Evolutionary conservation across 2,888 invertebrate genomes (phyloP).

Genomic region (Furcula furcula): DNA sequence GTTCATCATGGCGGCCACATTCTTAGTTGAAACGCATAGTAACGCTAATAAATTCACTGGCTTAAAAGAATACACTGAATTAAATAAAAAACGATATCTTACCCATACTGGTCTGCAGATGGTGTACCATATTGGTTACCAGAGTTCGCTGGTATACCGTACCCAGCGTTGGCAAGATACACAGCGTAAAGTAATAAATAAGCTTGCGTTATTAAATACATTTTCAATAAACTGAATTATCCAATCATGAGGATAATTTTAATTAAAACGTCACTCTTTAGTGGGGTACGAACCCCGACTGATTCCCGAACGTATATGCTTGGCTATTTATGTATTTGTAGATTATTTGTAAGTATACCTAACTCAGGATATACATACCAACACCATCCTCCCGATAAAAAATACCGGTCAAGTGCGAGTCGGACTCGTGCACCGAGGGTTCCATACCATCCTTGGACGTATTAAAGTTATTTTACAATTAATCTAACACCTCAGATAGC

Average conservation of each 20-base stretch:
- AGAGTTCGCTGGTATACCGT: conserved; percentile 35
- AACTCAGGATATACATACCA: conserved; percentile 48
- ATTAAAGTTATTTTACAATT: no score
- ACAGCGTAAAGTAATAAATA: conserved; percentile 50
- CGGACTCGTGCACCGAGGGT: no score
- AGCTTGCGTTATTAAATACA: conserved; percentile 44
- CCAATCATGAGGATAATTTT: conserved; percentile 40
- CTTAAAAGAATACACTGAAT: no score
- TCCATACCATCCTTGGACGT: no score
- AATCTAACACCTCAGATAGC: no score
- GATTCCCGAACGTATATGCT: conserved; percentile 38
- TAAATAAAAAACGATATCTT: conserved; percentile 27
- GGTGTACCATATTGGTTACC: conserved; percentile 5
- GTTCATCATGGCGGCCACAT: no score
- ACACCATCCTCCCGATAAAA: conserved; percentile 48
- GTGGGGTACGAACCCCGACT: conserved; percentile 53
- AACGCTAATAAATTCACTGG: no score
- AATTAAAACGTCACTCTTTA: conserved; percentile 35
- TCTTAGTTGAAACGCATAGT: no score
- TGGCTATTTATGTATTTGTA: conserved; percentile 44
- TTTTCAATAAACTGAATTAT: conserved; percentile 32
- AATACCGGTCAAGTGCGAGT: no score
- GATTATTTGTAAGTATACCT: conserved; percentile 45
- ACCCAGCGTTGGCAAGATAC: conserved; percentile 52
- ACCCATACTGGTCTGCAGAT: conserved; percentile 33